These are phyloP conservation scores for Chamaetylas fuelleborni DNA, from an alignment of 2,113 vertebrate species.

Conservation along the genomic window DNA sequence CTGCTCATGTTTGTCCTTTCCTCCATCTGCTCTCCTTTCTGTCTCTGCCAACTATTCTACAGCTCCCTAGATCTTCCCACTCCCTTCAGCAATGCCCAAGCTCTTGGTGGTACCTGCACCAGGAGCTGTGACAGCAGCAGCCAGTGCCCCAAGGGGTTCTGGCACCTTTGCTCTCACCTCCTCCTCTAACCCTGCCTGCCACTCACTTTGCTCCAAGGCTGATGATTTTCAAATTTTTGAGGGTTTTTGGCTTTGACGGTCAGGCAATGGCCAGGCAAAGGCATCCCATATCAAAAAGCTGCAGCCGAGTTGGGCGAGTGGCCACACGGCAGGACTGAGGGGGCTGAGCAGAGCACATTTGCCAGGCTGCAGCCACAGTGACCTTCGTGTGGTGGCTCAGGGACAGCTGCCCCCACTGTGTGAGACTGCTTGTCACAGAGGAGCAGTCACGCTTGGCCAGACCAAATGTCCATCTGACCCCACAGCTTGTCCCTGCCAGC, in stretches of 20 bases:
- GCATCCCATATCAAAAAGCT: background rate
- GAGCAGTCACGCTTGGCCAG: background rate
- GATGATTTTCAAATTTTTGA: background rate
- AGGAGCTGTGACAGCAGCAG: background rate
- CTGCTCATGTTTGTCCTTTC: background rate
- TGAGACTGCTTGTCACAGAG: rapidly evolving
- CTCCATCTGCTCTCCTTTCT: background rate
- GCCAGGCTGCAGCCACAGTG: background rate
- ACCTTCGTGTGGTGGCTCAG: background rate
- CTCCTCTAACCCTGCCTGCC: background rate
- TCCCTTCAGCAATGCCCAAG: background rate
- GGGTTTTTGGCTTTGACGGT: background rate
- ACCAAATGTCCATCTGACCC: background rate
- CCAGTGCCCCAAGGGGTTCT: background rate
- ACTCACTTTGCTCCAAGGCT: background rate
- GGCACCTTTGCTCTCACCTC: background rate
- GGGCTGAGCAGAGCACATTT: background rate
- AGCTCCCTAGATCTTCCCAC: background rate
- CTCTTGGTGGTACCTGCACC: background rate
- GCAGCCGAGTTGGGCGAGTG: background rate
- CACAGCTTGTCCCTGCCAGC: background rate
- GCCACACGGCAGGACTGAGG: rapidly evolving
- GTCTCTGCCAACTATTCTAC: background rate
- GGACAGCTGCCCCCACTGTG: rapidly evolving
- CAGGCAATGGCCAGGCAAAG: background rate